Evolutionary conservation across 2,113 vertebrate species (phyloP).

Genomic region (Lepus americanus): DNA sequence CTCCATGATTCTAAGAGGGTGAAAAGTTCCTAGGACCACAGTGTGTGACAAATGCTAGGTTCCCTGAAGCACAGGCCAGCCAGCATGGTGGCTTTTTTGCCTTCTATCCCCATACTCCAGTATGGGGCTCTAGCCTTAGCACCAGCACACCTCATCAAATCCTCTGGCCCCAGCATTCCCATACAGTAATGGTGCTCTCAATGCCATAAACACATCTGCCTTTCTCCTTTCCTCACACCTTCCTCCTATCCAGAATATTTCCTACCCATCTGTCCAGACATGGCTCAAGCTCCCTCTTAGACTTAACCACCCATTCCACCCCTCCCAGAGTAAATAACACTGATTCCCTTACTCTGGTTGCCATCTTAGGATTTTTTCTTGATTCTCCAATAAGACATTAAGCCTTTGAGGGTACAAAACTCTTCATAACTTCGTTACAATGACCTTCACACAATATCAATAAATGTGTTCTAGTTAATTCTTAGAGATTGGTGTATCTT

Average conservation of each 20-base stretch:
- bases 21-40: background rate
- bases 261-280: too few species aligned
- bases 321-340: background rate
- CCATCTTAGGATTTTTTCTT: background rate
- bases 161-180: background rate
- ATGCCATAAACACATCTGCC: background rate
- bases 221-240: background rate
- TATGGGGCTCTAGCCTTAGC: background rate
- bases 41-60: background rate
- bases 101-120: background rate
- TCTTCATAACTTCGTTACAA: background rate
- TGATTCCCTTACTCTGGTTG: background rate
- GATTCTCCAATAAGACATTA: background rate
- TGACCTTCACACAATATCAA: background rate
- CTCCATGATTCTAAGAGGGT: background rate
- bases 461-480: conserved; percentile 1
- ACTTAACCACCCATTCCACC: background rate
- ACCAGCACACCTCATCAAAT: background rate
- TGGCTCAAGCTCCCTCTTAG: background rate
- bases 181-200: background rate
- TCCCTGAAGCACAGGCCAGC: background rate
- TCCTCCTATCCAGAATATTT: background rate
- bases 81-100: too few species aligned
- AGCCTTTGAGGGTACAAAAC: background rate
- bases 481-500: background rate